A percentile compares a stretch with the other conserved stretches of the same genome.
phyloP scores from a whole-genome alignment of 2,888 invertebrate species.

The Vesta saturnalis region DNA sequence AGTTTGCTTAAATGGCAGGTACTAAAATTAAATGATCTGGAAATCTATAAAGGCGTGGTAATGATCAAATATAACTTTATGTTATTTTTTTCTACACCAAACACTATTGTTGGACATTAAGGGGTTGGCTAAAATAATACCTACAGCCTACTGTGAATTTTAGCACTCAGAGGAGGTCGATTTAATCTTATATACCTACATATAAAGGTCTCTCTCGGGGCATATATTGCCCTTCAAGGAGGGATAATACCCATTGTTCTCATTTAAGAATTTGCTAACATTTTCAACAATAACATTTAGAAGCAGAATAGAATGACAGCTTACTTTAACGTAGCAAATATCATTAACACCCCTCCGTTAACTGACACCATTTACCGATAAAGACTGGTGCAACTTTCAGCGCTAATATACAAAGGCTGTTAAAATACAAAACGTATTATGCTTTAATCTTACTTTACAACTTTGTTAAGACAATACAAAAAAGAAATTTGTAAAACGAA shows the following conservation, averaged over 20 bases:
- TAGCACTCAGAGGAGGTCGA: slow-evolving; percentile 6
- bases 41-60: neutral
- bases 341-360: neutral
- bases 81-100: neutral
- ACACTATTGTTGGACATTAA: neutral
- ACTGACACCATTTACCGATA: neutral
- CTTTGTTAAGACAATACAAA: no score
- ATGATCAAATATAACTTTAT: neutral
- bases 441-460: no score
- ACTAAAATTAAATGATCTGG: no score
- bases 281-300: slow-evolving; percentile 10
- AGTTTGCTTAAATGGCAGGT: no score
- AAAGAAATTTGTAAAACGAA: no score
- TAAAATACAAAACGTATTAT: no score
- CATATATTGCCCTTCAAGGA: slow-evolving; percentile 11
- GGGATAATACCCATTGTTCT: slow-evolving; percentile 11
- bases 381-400: neutral
- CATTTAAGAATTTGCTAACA: slow-evolving; percentile 14
- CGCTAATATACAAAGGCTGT: no score
- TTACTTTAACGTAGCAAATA: neutral
- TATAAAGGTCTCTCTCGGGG: slow-evolving; percentile 5
- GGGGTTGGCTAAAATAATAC: slow-evolving; percentile 12
- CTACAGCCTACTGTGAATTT: neutral
- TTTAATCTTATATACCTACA: slow-evolving; percentile 15
- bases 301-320: neutral